Evolutionary conservation across 2,888 invertebrate species (phyloP).

Genomic region (Harmothoe impar): DNA sequence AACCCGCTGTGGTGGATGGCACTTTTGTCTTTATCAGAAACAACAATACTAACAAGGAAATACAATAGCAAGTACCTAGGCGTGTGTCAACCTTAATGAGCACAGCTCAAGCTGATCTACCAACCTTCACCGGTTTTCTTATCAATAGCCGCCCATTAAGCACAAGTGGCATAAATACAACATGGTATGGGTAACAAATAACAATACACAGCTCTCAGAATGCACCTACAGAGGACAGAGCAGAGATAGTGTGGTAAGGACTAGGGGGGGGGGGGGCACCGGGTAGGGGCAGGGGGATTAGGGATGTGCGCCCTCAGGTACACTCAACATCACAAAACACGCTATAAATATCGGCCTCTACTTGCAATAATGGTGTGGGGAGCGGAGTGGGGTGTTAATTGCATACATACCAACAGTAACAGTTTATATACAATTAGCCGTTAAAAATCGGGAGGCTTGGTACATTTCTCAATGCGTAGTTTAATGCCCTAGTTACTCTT

Average conservation of each 20-base stretch:
- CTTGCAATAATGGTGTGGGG: no score
- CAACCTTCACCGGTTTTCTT: constrained; percentile 19
- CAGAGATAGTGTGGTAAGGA: neutral
- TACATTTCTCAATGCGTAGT: no score
- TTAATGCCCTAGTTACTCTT: no score
- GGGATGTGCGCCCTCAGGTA: no score
- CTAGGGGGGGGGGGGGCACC: no score
- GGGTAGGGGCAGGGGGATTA: no score
- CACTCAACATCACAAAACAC: no score
- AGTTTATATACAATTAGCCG: no score
- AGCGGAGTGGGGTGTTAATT: no score
- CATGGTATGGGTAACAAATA: neutral
- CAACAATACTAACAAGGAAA: neutral
- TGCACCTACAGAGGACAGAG: neutral
- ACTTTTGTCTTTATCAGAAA: neutral
- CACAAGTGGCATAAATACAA: constrained; percentile 25
- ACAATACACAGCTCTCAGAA: neutral
- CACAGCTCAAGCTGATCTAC: neutral
- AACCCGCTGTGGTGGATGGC: constrained; percentile 44
- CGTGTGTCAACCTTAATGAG: neutral
- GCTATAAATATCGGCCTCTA: no score
- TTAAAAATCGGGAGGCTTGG: no score
- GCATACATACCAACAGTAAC: no score
- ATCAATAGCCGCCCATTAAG: neutral
- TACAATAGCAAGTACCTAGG: neutral